These are phyloP conservation scores for Orthosia gracilis DNA, from an alignment of 2,888 invertebrate genomes.

Conservation along the genomic window DNA sequence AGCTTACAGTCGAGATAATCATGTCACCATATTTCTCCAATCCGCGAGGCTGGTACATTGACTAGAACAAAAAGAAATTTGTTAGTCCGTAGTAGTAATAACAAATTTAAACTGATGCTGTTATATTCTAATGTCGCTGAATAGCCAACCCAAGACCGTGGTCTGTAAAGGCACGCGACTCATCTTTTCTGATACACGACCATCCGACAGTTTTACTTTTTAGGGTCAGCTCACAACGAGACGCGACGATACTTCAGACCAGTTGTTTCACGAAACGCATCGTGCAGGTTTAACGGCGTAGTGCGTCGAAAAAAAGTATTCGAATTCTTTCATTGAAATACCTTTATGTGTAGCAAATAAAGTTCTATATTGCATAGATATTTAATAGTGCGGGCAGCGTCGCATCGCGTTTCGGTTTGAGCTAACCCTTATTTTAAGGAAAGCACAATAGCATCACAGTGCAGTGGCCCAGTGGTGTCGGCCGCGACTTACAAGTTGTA, in stretches of 20 bases:
- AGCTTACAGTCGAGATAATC: constrained; percentile 92
- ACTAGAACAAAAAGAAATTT: constrained; percentile 72
- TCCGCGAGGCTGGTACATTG: constrained; percentile 92
- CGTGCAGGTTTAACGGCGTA: neutral
- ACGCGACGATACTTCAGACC: neutral
- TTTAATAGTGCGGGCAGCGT: too few species aligned
- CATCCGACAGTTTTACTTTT: too few species aligned
- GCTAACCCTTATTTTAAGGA: too few species aligned
- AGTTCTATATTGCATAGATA: too few species aligned
- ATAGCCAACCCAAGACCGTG: neutral
- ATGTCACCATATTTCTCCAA: constrained; percentile 94
- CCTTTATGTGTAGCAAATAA: too few species aligned
- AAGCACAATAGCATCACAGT: too few species aligned
- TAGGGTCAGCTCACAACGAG: neutral
- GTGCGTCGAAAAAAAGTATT: too few species aligned
- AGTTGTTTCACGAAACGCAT: neutral
- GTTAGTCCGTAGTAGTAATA: constrained; percentile 10
- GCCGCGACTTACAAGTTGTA: too few species aligned
- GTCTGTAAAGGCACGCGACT: neutral
- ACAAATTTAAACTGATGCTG: neutral
- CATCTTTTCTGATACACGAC: neutral
- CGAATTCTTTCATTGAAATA: too few species aligned
- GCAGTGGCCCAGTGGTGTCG: too few species aligned
- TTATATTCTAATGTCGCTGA: neutral
- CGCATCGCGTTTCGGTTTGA: too few species aligned